Conservation (phyloP, 1,140 invertebrate genomes). For the Cyclargus thomasi region DNA sequence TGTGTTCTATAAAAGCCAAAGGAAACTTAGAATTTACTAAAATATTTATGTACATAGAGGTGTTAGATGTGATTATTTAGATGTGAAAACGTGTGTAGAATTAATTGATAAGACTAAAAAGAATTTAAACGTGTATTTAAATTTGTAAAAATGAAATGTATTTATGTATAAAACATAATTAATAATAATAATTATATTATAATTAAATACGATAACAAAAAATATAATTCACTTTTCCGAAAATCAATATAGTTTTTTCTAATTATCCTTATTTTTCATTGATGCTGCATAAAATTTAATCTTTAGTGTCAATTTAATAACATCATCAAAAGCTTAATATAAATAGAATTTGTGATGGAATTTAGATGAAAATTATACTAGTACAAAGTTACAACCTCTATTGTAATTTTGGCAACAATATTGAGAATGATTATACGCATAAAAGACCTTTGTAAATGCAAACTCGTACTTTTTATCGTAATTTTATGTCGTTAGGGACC, state of each 20-base stretch:
- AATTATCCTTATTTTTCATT: no score
- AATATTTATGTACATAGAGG: constrained; percentile 16
- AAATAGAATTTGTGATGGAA: neutral
- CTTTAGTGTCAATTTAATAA: neutral
- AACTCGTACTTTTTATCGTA: neutral
- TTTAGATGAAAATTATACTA: neutral
- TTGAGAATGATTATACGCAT: neutral
- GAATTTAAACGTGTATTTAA: constrained; percentile 16
- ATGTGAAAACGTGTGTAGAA: constrained; percentile 14
- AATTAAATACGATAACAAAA: no score
- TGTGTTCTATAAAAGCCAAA: constrained; percentile 24
- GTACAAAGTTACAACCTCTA: neutral
- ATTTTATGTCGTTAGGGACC: neutral
- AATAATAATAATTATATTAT: no score
- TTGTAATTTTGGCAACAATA: neutral
- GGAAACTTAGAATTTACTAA: constrained; percentile 29
- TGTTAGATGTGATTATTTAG: constrained; percentile 18
- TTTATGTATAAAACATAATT: neutral
- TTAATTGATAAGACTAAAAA: constrained; percentile 11
- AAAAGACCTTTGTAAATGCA: neutral
- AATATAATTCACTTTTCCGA: no score
- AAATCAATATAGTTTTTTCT: no score
- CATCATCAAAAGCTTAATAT: neutral
- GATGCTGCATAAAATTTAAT: neutral
- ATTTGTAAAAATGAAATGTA: neutral